These are phyloP conservation scores for Stylophora pistillata DNA, from an alignment of 64 coral and sea anemone genomes.

Conservation along the genomic window DNA sequence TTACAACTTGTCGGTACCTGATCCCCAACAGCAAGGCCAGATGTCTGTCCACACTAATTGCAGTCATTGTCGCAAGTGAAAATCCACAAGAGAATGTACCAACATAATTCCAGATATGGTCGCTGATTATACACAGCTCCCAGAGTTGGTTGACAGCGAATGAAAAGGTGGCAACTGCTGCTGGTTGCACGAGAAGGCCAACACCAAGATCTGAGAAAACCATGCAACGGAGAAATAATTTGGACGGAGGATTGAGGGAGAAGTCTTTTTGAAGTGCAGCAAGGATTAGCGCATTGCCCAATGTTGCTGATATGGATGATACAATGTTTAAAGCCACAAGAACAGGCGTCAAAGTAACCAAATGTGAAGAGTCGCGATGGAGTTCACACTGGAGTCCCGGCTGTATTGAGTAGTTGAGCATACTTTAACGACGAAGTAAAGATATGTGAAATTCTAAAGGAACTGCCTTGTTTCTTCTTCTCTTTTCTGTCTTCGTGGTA, in stretches of 20 bases:
- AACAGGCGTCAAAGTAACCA: background rate
- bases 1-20: background rate
- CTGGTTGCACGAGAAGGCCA: background rate
- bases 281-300: background rate
- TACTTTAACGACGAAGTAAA: background rate
- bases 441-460: background rate
- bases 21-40: background rate
- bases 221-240: background rate
- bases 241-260: background rate
- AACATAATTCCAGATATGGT: background rate
- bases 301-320: background rate
- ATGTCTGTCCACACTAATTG: background rate
- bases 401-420: background rate
- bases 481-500: background rate
- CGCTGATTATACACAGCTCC: background rate
- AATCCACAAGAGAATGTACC: background rate
- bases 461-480: no score
- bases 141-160: background rate
- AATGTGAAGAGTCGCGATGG: background rate
- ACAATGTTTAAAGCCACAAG: background rate
- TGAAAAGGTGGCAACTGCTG: background rate
- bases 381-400: slow-evolving; percentile 48
- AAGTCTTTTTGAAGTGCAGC: background rate
- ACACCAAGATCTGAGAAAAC: background rate
- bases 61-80: background rate